phyloP scores from a whole-genome alignment of 2,888 invertebrate species.

The Drosophila macrothrix region DNA sequence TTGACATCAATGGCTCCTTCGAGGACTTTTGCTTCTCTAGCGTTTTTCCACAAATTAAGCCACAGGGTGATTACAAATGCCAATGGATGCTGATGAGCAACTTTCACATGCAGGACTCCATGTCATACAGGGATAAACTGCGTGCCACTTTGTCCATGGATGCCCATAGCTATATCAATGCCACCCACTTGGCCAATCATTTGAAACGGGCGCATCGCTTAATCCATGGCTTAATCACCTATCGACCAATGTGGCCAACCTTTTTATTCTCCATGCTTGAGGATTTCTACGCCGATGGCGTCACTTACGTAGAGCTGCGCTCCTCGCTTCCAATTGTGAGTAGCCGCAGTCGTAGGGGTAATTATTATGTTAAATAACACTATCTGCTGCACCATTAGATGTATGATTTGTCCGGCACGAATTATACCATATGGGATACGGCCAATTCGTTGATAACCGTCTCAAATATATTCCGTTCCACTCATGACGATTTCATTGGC shows the following conservation, averaged over 20 bases:
- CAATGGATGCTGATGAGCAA: slow-evolving; percentile 65
- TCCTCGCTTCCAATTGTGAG: slow-evolving; percentile 86
- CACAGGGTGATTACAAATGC: slow-evolving; percentile 45
- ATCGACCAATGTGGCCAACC: slow-evolving; percentile 88
- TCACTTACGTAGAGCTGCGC: slow-evolving; percentile 89
- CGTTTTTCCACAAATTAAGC: slow-evolving; percentile 21
- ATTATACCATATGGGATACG: slow-evolving; percentile 86
- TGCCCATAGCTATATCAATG: slow-evolving; percentile 84
- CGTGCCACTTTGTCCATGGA: slow-evolving; percentile 28
- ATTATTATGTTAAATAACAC: neutral
- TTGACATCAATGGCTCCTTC: slow-evolving; percentile 24
- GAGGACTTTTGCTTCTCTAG: slow-evolving; percentile 57
- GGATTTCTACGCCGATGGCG: slow-evolving; percentile 88
- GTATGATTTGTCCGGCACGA: slow-evolving; percentile 88
- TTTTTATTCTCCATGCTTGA: slow-evolving; percentile 88
- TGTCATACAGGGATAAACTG: slow-evolving; percentile 84
- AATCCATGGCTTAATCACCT: slow-evolving; percentile 86
- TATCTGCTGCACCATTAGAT: slow-evolving; percentile 69
- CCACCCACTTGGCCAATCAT: slow-evolving; percentile 86
- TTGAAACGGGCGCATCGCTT: slow-evolving; percentile 87
- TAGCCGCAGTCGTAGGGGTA: neutral
- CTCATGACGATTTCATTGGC: slow-evolving; percentile 88
- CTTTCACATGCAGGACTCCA: slow-evolving; percentile 22
- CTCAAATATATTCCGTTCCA: slow-evolving; percentile 86
- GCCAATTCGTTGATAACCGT: slow-evolving; percentile 86